Evolutionary conservation across 2,797 vertebrate species (phyloP).

Genomic region (Hypotaenidia okinawae): DNA sequence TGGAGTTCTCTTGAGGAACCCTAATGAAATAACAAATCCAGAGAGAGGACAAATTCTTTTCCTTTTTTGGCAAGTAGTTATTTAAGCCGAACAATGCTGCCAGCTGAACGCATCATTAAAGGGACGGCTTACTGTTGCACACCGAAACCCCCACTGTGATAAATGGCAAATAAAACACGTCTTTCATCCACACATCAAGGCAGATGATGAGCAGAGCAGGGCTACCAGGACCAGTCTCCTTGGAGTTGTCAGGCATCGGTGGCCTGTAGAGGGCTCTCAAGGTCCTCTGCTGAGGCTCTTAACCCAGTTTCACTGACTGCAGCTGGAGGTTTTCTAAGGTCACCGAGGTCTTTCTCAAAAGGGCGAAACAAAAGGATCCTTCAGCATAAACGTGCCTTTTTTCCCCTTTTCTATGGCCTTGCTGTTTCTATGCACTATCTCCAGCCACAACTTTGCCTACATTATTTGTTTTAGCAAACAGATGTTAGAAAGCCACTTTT

Average conservation of each 20-base stretch:
- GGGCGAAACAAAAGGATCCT: conserved; percentile 70
- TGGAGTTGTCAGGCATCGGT: not conserved
- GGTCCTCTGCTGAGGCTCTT: conserved; percentile 58
- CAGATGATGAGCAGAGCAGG: not conserved
- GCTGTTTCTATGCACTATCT: conserved; percentile 49
- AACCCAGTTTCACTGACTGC: conserved; percentile 73
- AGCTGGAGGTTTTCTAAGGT: conserved; percentile 87
- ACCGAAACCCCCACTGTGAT: conserved; percentile 43
- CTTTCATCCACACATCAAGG: conserved; percentile 44
- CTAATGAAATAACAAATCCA: conserved; percentile 66
- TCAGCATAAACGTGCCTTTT: conserved; percentile 50
- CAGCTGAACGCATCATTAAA: conserved; percentile 62
- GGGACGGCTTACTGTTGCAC: conserved; percentile 14
- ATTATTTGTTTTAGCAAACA: conserved; percentile 49
- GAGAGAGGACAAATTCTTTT: conserved; percentile 63
- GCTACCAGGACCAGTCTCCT: not conserved
- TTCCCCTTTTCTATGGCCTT: conserved; percentile 12
- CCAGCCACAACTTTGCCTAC: conserved; percentile 35
- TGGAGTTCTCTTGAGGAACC: conserved; percentile 55
- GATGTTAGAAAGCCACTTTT: conserved; percentile 29
- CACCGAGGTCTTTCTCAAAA: conserved; percentile 84
- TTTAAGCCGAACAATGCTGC: conserved; percentile 41
- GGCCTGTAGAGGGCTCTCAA: conserved; percentile 83
- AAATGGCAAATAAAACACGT: conserved; percentile 58
- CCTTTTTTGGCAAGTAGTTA: conserved; percentile 65